Conservation (phyloP, 2,113 vertebrate species). For the Esox niger region DNA sequence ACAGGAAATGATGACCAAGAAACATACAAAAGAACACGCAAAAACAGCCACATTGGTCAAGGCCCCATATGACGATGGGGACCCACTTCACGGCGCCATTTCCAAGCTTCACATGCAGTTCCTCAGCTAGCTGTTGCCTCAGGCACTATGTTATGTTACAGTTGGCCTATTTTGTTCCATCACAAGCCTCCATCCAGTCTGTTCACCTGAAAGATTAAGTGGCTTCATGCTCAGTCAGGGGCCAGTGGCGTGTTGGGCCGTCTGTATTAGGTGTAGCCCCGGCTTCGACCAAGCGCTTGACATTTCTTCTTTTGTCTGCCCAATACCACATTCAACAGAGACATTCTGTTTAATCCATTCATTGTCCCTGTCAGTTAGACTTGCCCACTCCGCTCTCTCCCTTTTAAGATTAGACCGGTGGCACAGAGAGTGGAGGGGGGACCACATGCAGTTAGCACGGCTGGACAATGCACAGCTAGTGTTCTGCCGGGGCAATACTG, state of each 20-base stretch:
- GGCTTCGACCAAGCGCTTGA: background rate
- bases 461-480: constrained; percentile 31
- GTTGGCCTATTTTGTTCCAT: no score
- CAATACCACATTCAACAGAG: background rate
- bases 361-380: constrained; percentile 53
- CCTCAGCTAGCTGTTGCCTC: constrained; percentile 39
- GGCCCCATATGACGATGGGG: no score
- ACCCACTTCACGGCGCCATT: no score
- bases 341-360: constrained; percentile 32
- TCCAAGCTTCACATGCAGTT: constrained; percentile 54
- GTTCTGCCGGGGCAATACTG: constrained; percentile 58
- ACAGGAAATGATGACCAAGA: no score
- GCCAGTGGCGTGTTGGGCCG: background rate
- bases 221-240: background rate
- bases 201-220: no score
- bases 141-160: background rate
- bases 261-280: background rate
- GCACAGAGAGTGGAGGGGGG: constrained; percentile 17
- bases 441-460: constrained; percentile 2
- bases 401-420: constrained; percentile 48
- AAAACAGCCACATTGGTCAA: no score
- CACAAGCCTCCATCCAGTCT: no score
- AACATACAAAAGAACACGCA: no score
- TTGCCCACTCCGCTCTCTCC: constrained; percentile 11
- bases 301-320: background rate